Base-by-base conservation (phyloP, 2,113 vertebrate species). In the Protomyctophum bolini region DNA sequence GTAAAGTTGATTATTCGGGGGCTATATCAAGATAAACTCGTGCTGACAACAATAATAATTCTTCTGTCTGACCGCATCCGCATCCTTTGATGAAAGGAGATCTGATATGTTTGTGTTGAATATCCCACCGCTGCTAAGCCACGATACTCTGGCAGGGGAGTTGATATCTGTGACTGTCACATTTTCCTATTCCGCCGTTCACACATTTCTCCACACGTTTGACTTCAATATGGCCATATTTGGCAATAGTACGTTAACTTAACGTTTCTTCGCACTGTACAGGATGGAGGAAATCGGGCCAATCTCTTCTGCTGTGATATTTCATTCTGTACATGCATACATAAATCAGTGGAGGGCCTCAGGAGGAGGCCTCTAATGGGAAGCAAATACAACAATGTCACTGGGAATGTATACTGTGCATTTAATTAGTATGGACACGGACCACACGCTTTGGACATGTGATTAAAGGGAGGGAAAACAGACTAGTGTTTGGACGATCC, bases 371-470 rank as follows among this genome's bases (percentile, higher is more conserved):
- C 76, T 81, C 45, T 74, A 83, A 81, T 72, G 45, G 55, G 70
- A 74, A 75, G 64, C 58, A 75, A 68, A 77, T 79, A 52, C 63
- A 41, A 72, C 61, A 60, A 66, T 61, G 45, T 68, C 56, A 51
- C 58, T 12, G 75, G 82, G 81, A 86, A 66, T 75, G 2, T 21
- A 49, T 41, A 41, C 33, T 2, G 10, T 21, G 59, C 56, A 54
- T 79, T 80, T 83, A 88, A 89, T 88, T 87, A 81, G 75, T 81
- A 57, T 68, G 73, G 70, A 88, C 66, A 76, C 57, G 54, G 54
- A 81, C 69, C 81, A 79, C 75, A 84, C 63, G 67, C 76, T 85
- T 72, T 80, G 66, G 73, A 76, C 70, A 70, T 48, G 10, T 58
- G 76, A 77, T 61, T 67, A 73, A 78, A 68, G 71, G 76, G 63